A percentile compares a stretch with the other conserved stretches of the same genome.
Evolutionary conservation across 2,888 invertebrate species (phyloP).

Genomic region (Protophormia terraenovae): DNA sequence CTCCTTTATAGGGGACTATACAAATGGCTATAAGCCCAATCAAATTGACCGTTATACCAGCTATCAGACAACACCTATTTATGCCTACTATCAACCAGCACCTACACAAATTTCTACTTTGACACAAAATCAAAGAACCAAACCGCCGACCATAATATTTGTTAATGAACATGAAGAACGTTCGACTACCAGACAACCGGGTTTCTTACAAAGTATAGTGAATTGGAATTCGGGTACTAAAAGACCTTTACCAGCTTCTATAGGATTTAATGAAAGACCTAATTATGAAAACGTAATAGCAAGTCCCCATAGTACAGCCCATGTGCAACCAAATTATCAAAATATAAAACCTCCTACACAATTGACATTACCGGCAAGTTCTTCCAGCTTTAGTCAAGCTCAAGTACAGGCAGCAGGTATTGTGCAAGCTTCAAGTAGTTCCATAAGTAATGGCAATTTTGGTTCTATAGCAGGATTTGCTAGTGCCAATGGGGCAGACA

Average conservation of each 20-base stretch:
- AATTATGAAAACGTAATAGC: conserved; percentile 35
- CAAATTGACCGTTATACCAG: conserved; percentile 73
- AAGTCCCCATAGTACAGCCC: conserved; percentile 55
- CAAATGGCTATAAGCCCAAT: conserved; percentile 73
- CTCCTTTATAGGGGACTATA: conserved; percentile 69
- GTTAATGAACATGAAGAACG: conserved; percentile 74
- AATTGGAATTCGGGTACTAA: conserved; percentile 45
- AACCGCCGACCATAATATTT: conserved; percentile 80
- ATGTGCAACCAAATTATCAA: conserved; percentile 32
- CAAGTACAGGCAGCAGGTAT: conserved; percentile 68
- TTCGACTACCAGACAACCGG: conserved; percentile 73
- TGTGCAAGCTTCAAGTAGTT: conserved; percentile 76
- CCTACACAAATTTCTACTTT: conserved; percentile 59
- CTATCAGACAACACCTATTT: conserved; percentile 70
- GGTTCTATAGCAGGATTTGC: conserved; percentile 77
- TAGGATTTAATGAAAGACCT: conserved; percentile 52
- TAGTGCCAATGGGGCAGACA: conserved; percentile 76
- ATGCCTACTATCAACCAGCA: conserved; percentile 69
- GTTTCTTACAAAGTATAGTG: conserved; percentile 75
- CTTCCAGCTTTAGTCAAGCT: conserved; percentile 70
- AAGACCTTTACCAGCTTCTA: conserved; percentile 37
- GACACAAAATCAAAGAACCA: conserved; percentile 72
- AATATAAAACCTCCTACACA: conserved; percentile 52
- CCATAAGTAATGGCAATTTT: conserved; percentile 75
- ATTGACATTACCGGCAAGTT: conserved; percentile 24